Evolutionary conservation across 2,113 vertebrate genomes (phyloP), one percentile per base, ranked within the genome.

Genomic region (Anas platyrhynchos): DNA sequence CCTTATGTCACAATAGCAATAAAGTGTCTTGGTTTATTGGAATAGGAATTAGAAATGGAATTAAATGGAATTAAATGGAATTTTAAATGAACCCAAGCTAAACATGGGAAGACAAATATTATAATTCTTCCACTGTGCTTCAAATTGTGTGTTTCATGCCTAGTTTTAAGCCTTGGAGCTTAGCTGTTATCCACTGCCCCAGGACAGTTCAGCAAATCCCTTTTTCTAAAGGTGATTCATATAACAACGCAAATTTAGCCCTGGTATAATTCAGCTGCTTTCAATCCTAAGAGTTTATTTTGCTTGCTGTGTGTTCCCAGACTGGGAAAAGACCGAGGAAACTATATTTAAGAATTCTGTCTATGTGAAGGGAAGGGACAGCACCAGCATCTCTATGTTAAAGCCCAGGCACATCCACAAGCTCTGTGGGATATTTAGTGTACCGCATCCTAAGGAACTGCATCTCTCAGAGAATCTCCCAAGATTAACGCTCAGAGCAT

Each of bases 31-130:
- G 56, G 41, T 87, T 89, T 95, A 89, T 86, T 78, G 32, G 21
- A 46, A 43, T 36, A 86, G 76, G 84, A 88, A 89, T 84, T 76
- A 91, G 55, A 94, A 83, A 86, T 72, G 34, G 15, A 68, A 91
- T 82, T 83, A 94, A 83, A 86, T 69, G 34, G 15, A 68, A 91
- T 82, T 83, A 81, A 50, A 50, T 27, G 17, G 71, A 86, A 86
- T 90, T 94, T 91, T 88, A 84, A 93, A 91, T 66, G 6, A 91
- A 73, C 9, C 10, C 83, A 86, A 81, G 76, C 43, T 94, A 93
- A 95, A 93, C 34, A 67, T 48, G 36, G 38, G 68, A 89, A 93
- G 65, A 81, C 41, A 96, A 96, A 94, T 72, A 94, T 15, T 78
- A 73, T 75, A 31, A 86, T 58, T 91, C 68, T 91, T 91, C 56